Evolutionary conservation across 2,888 invertebrate genomes (phyloP), one percentile per base, ranked within the genome.

Genomic region (Heliconius hortense): DNA sequence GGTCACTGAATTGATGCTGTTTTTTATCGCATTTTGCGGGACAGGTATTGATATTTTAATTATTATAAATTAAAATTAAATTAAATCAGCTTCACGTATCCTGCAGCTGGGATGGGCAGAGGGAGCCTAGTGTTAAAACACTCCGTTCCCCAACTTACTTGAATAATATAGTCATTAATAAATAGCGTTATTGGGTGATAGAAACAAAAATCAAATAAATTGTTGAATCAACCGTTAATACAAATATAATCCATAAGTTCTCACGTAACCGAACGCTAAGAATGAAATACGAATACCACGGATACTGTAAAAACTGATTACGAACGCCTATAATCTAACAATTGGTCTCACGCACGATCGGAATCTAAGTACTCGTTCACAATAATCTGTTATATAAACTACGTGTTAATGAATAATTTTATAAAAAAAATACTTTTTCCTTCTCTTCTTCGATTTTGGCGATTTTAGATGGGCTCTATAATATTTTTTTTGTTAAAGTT

Each of bases 301-400:
- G 73, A 78, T 75, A 72, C 39, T 75, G 75, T 79, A 78, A 76
- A 78, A 74, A 75, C 75, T 74, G 62, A 78, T 78, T 79, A 76
- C 70, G 75, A 78, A 78, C 76, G 78, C 77, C 76, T 74, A 76
- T 77, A 79, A 74, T 77, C 68, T 77, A 68, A 77, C 76, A 78
- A 79, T 77, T 74, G 78, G 71, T 80, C 77, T 75, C 78, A 79
- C 78, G 78, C 77, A 78, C 73, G 73, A 77, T 74, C 60, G 64
- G 53, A 69, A 62, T 60, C 68, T 76, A 69, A 79, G 66, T 48
- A 63, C 53, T 62, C 48, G 73, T 76, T 74, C 67, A 80, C 66
- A 75, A 26, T 64, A 28, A 66, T 53, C 70, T 70, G 64, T 74
- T 39, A 70, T 74, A 64, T 74, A 71, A 71, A 71, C 11, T 24